These are phyloP conservation scores for Gortyna flavago DNA, from an alignment of 2,888 invertebrate genomes.

Conservation along the genomic window DNA sequence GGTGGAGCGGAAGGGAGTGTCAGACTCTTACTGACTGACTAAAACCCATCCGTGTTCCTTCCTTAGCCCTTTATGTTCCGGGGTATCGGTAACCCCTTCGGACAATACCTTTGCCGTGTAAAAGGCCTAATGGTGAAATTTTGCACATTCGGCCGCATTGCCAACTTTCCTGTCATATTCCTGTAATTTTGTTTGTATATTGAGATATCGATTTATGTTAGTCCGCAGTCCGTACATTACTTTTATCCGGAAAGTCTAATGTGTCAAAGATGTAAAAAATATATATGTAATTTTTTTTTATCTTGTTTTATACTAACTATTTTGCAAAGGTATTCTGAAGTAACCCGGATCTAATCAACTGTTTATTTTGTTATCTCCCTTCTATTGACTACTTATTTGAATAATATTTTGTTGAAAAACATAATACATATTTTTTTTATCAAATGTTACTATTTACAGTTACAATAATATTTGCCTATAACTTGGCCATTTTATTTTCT, in stretches of 20 bases:
- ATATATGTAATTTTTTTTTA: background rate
- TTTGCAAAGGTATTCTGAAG: background rate
- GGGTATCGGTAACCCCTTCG: no score
- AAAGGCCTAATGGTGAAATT: no score
- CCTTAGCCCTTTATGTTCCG: no score
- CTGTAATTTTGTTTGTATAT: background rate
- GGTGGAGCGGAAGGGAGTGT: no score
- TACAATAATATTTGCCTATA: background rate
- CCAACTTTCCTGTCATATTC: background rate
- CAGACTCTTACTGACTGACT: no score
- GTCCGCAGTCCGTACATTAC: background rate
- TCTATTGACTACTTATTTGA: background rate
- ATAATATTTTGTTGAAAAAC: background rate
- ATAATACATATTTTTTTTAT: background rate
- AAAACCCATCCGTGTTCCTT: no score
- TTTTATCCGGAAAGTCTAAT: background rate
- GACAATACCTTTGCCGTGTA: no score
- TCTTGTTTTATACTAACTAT: background rate
- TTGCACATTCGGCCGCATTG: no score
- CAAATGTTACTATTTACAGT: background rate
- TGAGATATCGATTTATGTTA: background rate
- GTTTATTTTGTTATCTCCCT: conserved; percentile 4
- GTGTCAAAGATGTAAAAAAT: background rate
- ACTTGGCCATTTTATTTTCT: conserved; percentile 49
- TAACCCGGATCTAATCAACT: background rate